Evolutionary conservation across 2,797 vertebrate species (phyloP).

Genomic region (Aplochiton taeniatus): DNA sequence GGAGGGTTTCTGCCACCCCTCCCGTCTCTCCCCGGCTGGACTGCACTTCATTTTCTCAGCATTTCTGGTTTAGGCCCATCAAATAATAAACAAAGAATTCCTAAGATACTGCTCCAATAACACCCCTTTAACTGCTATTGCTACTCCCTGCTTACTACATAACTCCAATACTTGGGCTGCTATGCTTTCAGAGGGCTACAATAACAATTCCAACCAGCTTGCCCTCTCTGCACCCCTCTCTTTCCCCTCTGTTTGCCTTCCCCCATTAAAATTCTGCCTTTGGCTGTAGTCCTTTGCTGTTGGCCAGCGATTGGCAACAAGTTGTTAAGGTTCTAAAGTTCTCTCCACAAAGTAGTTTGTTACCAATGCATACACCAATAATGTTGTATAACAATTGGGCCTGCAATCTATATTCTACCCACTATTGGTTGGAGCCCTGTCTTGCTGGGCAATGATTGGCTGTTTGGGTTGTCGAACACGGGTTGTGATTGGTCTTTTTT

Average conservation of each 20-base stretch:
- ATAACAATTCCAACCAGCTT: constrained; percentile 5
- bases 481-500: constrained; percentile 72
- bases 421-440: constrained; percentile 22
- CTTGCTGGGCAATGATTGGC: constrained; percentile 43
- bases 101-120: no score
- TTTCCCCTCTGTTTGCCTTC: constrained; percentile 12
- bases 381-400: no score
- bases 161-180: no score
- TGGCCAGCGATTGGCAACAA: constrained; percentile 9
- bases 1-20: constrained; percentile 14
- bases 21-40: constrained; percentile 26
- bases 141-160: constrained; percentile 33
- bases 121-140: constrained; percentile 7
- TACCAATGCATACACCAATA: no score
- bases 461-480: constrained; percentile 31
- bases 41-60: neutral
- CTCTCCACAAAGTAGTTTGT: no score
- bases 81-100: no score
- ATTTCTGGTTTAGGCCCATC: no score
- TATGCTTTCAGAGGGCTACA: no score
- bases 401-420: neutral
- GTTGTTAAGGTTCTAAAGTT: no score
- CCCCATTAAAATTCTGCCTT: constrained; percentile 34
- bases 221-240: neutral
- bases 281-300: constrained; percentile 35